Conservation (phyloP, 2,888 invertebrate genomes). For the Ophioninae sp. region DNA sequence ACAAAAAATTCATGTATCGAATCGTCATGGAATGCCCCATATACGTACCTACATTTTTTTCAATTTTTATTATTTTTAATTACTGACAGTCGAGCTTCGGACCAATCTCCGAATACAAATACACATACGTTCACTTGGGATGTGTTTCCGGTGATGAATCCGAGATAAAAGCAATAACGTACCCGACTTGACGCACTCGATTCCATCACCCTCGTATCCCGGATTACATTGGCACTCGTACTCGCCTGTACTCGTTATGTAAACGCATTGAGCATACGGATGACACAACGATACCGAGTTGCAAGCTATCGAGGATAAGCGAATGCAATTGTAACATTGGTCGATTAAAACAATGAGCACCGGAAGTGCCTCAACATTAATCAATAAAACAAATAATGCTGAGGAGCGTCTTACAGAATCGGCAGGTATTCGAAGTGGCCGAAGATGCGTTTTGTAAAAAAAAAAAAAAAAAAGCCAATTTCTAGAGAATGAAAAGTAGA, state of each 20-base stretch:
- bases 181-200: constrained; percentile 85
- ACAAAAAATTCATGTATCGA: too few species aligned
- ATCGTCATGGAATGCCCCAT: too few species aligned
- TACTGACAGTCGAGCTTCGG: background rate
- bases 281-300: constrained; percentile 90
- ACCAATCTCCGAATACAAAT: background rate
- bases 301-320: constrained; percentile 86
- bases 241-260: constrained; percentile 82
- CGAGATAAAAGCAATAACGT: constrained; percentile 61
- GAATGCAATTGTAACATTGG: constrained; percentile 65
- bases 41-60: too few species aligned
- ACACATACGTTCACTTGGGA: background rate
- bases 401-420: too few species aligned
- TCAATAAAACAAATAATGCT: too few species aligned
- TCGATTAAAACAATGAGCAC: background rate
- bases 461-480: too few species aligned
- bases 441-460: too few species aligned
- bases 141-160: background rate
- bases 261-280: constrained; percentile 90
- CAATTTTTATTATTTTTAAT: background rate
- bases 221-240: constrained; percentile 90
- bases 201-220: constrained; percentile 94
- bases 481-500: too few species aligned
- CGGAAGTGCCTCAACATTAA: too few species aligned
- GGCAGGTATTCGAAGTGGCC: too few species aligned